Evolutionary conservation across 2,888 invertebrate genomes (phyloP), one percentile per base, ranked within the genome.

Genomic region (Ichneumoninae sp.): DNA sequence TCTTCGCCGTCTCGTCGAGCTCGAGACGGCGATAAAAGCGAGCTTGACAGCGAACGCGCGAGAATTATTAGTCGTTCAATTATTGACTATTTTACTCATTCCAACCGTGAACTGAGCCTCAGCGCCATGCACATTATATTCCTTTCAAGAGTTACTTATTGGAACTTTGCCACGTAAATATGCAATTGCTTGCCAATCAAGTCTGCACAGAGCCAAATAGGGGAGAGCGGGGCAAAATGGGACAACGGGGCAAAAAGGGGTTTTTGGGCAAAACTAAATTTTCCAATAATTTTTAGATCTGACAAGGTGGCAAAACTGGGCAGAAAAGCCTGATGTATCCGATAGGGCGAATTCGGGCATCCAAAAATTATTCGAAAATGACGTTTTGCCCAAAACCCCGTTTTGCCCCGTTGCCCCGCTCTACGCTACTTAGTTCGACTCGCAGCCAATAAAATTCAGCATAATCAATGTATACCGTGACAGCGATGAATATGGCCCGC

Each of bases 41-140:
- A 22, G 52, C 33, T 44, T 36, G 65, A 75, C 44, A 60, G 44
- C 57, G 57, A 74, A 40, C 10, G 22, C 13, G 26, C 16, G 26
- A 36, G 65, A 76, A 66, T 76, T 76, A 66, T 76, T 76, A 66
- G 76, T 66, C 52, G 66, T 76, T 52, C 66, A 66, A 76, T 76
- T 54, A 76, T 76, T 76, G 76, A 54, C 76, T 76, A 54, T 40
- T 66, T 36, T 13, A 66, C 16, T 76, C 52, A 66, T 66, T 66
- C 52, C 16, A 65, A 22, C 7, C 16, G 75, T n/a, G 66, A 66
- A 76, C 65, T 26, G 65, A 75, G 75, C 50, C 75, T 19, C 7
- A 16, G 19, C 13, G 47, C 36, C 36, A 36, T 65, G 33, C 50
- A 62, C 50, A 40, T 50, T 66, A 7, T 10, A n/a, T 10, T 8